Percentiles rank a stretch among this genome's conserved stretches.
Evolutionary conservation across 2,888 invertebrate genomes (phyloP).

Genomic region (Pristionchus japonicus): DNA sequence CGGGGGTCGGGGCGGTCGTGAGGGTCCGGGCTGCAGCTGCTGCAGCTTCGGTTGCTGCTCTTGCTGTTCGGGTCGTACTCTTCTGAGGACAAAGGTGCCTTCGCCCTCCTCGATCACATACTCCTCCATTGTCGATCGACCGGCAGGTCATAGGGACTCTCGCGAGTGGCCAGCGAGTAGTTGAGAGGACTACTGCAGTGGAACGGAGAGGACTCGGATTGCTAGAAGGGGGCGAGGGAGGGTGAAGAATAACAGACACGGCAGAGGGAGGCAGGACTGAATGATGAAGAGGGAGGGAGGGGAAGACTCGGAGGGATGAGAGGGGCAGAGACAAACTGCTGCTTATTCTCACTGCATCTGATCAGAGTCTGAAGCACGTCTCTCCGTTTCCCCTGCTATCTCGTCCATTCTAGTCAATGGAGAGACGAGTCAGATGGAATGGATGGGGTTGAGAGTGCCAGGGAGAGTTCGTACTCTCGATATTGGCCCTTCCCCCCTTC

Average conservation of each 20-base stretch:
- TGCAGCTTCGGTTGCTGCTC: not conserved
- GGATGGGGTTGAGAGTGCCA: not conserved
- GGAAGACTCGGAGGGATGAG: not conserved
- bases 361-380: no score
- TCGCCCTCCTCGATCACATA: constrained; percentile 19
- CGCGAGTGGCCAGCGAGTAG: no score
- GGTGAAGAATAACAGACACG: constrained; percentile 24
- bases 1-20: not conserved
- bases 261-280: not conserved
- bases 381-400: no score
- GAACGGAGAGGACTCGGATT: not conserved
- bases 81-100: not conserved
- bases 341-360: not conserved
- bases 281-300: not conserved
- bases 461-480: constrained; percentile 23
- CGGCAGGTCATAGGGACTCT: not conserved
- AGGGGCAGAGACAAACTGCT: constrained; percentile 14
- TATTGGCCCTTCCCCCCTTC: not conserved
- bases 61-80: not conserved
- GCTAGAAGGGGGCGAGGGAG: no score
- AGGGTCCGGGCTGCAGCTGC: not conserved
- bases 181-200: not conserved
- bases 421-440: not conserved
- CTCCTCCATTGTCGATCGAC: not conserved
- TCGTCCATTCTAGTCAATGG: no score